Evolutionary conservation across 1,140 invertebrate genomes (phyloP).

Genomic region (Plodia interpunctella): DNA sequence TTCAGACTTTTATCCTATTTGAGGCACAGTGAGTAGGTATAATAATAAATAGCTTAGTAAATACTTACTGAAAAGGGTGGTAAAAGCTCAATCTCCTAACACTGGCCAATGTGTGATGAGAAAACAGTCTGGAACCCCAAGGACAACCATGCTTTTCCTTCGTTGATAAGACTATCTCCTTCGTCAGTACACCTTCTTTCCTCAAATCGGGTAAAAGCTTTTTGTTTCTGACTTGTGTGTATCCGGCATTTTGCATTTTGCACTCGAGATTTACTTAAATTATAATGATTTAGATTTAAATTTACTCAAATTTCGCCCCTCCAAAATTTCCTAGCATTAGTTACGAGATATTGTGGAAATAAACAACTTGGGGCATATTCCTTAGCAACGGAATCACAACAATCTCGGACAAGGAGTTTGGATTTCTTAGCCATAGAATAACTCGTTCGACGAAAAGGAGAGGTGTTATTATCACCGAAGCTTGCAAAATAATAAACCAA

Average conservation of each 20-base stretch:
- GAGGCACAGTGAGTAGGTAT: too few species aligned
- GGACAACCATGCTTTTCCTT: conserved; percentile 53
- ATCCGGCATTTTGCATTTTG: conserved; percentile 29
- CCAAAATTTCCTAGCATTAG: not conserved
- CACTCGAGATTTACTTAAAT: conserved; percentile 9
- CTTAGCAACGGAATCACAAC: conserved; percentile 2
- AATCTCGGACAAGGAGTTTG: not conserved
- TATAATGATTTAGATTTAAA: not conserved
- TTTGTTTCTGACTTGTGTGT: conserved; percentile 73
- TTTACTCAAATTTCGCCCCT: not conserved
- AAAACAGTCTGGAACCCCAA: conserved; percentile 77
- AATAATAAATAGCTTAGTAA: too few species aligned
- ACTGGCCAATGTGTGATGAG: conserved; percentile 80
- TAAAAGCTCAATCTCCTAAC: conserved; percentile 74
- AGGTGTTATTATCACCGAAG: too few species aligned
- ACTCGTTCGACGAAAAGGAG: too few species aligned
- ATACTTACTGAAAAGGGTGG: conserved; percentile 61
- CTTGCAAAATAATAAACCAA: too few species aligned
- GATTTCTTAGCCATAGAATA: too few species aligned
- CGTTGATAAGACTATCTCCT: conserved; percentile 68
- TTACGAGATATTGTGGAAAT: not conserved
- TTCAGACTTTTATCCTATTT: too few species aligned
- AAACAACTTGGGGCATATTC: not conserved
- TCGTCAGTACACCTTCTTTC: conserved; percentile 76
- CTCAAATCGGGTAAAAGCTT: conserved; percentile 76